Evolutionary conservation across 2,888 invertebrate genomes (phyloP), one percentile per base, ranked within the genome.

Genomic region (Linyphia triangularis): DNA sequence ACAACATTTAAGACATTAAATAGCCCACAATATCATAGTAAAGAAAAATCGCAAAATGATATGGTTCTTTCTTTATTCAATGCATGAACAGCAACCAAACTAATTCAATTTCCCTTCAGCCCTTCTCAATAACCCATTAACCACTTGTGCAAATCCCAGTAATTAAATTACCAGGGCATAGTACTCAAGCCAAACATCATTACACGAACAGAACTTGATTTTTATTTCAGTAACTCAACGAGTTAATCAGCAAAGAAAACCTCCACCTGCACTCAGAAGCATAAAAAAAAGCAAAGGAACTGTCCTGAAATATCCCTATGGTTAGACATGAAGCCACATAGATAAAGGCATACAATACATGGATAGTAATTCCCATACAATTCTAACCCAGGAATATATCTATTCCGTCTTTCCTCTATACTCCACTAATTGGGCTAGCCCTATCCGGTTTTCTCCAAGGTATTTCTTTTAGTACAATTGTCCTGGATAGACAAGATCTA

Each of bases 371-470:
- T 24, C 57, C 61, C 63, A 40, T n/a, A n/a, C 51, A 16, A 79
- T 43, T 79, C 78, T 33, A 51, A 19, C 51, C 51, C 22, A 16
- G 13, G 43, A 30, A 61, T 72, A 72, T 82, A 82, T 82, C 63
- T 72, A 37, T 61, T 72, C 63, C 19, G 30, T 28, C 72, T 59
- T 61, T 63, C 30, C 63, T 16, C 13, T n/a, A 72, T 72, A 72
- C 59, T 43, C 43, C 61, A 63, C 72, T 82, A 82, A 82, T 82
- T 82, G 82, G 82, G 63, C 61, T 40, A 70, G 82, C 82, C 82
- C 37, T 82, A 72, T 82, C 72, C 82, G 43, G 61, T 63, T 82
- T 28, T 72, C 82, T 72, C 70, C 19, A 43, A 82, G 82, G 82
- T 82, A 72, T 82, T 82, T 33, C 82, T 40, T 61, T 61, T 57